Evolutionary conservation across 1,140 invertebrate species (phyloP), one percentile per base, ranked within the genome.

Genomic region (Trachymyrmex septentrionalis): DNA sequence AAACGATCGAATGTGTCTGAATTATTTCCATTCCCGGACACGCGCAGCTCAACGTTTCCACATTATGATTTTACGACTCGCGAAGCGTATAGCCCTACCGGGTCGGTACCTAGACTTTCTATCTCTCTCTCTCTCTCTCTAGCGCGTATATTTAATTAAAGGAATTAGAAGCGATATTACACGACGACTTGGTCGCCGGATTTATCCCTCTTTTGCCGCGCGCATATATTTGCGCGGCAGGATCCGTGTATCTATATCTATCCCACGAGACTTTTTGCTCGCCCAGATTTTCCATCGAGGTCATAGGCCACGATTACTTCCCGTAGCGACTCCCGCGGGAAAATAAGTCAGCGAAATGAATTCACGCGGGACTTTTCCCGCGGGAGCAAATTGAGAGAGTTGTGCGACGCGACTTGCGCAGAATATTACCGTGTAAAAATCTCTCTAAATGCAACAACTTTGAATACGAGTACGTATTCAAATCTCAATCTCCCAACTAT

Each of bases 351-450:
- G 71, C 59, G 81, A 91, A 91, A 89, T 86, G 81, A 91, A 91
- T 59, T 88, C 61, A 50, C 53, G 80, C 80, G 55, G 38, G 53
- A 38, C 21, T 55, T 73, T 77, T 88, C 90, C 90, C 87, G 44
- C 67, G 87, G 80, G 90, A 85, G 55, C 30, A 72, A 91, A 91
- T 91, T 89, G 87, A 89, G 81, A 82, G 85, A 85, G 69, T n/a
- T 27, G 24, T 57, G 67, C 69, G 34, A 53, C 27, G 48, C 27
- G 61, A 71, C 30, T 81, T 34, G 64, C 64, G 30, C 50, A 21
- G 27, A n/a, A 61, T 84, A 34, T 59, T 50, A 72, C 6, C 4
- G 53, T 30, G 27, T 21, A 27, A 66, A 14, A 44, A 48, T n/a
- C 55, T 64, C 50, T 44, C 48, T 21, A 27, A 71, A n/a, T 24